Evolutionary conservation across 2,113 vertebrate genomes (phyloP).

Genomic region (Taxidea taxus): DNA sequence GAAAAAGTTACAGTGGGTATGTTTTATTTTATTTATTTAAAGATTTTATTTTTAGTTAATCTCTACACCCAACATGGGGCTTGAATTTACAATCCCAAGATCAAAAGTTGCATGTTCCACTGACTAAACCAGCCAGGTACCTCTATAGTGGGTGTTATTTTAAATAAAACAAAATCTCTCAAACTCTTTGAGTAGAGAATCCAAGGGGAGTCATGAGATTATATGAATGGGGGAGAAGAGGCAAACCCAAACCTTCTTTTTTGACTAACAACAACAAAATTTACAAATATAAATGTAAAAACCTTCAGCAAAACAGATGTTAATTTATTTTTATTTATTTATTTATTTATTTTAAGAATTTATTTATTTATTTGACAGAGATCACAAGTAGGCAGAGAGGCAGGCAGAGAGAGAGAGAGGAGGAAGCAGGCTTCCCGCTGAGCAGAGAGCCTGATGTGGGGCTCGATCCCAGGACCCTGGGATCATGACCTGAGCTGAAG

Average conservation of each 20-base stretch:
- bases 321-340: neutral
- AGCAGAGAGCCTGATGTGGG: too few species aligned
- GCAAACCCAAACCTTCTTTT: neutral
- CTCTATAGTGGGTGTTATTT: neutral
- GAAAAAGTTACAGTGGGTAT: neutral
- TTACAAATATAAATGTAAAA: neutral
- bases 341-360: too few species aligned
- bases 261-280: neutral
- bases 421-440: too few species aligned
- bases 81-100: neutral
- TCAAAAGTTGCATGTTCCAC: neutral
- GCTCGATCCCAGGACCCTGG: too few species aligned
- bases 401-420: too few species aligned
- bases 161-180: constrained; percentile 31
- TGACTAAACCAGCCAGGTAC: neutral
- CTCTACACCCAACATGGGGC: neutral
- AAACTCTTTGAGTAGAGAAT: constrained; percentile 6
- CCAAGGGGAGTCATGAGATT: neutral
- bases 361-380: too few species aligned
- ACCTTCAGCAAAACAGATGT: neutral
- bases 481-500: too few species aligned
- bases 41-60: neutral
- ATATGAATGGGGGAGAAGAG: neutral
- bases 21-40: neutral
- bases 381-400: too few species aligned